Conservation (phyloP, 35 echinoderm and acorn worm genomes). For the Nesometra sesokonis region DNA sequence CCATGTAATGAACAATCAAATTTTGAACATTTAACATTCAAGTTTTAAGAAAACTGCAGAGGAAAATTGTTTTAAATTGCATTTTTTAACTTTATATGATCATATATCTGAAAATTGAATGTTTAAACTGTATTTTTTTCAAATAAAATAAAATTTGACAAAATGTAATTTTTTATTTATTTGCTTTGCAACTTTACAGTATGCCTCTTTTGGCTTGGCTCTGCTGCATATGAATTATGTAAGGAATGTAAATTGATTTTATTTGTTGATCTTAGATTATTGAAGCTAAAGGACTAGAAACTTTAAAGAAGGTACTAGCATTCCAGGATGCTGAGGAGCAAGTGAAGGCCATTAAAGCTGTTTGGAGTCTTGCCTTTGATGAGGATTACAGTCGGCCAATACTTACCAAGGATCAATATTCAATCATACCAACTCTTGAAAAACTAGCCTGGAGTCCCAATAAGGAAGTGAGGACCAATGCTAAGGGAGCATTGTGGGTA, state of each 20-base stretch:
- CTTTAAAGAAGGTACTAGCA: conserved; percentile 57
- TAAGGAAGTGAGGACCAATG: conserved; percentile 44
- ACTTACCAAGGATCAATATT: conserved; percentile 27
- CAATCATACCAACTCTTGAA: conserved; percentile 32
- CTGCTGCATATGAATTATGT: too few species aligned
- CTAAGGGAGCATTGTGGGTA: conserved; percentile 91
- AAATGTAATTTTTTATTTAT: too few species aligned
- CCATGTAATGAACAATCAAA: too few species aligned
- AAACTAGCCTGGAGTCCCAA: conserved; percentile 11
- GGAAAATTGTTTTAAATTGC: too few species aligned
- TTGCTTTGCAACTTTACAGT: too few species aligned
- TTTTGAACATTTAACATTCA: too few species aligned
- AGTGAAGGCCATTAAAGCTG: conserved; percentile 59
- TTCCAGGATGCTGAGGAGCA: conserved; percentile 27
- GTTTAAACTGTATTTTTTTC: too few species aligned
- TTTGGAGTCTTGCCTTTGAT: conserved; percentile 87
- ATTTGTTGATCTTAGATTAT: conserved; percentile 33
- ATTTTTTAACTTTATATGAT: too few species aligned
- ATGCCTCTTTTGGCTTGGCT: too few species aligned
- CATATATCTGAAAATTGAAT: too few species aligned
- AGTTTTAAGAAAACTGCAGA: too few species aligned
- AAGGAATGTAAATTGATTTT: background rate
- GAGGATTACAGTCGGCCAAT: conserved; percentile 32
- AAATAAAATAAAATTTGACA: too few species aligned
- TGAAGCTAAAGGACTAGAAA: conserved; percentile 58